Evolutionary conservation across 53 echinoderm and acorn worm species (phyloP).

Genomic region (Hippasteria phrygiana): DNA sequence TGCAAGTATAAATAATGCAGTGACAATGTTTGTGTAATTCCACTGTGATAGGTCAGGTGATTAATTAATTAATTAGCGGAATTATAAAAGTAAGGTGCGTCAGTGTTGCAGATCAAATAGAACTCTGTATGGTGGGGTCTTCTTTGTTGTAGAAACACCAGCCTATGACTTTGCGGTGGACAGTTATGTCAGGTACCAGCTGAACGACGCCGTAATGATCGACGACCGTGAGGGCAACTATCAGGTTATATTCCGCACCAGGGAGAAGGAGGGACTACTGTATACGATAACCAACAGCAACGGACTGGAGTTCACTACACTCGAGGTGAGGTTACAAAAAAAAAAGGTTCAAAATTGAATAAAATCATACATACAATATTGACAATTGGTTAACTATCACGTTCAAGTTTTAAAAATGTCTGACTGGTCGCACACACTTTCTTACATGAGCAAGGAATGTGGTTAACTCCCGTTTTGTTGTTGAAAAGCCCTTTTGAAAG

Average conservation of each 20-base stretch:
- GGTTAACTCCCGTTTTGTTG: too few species aligned
- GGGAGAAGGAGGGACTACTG: conserved; percentile 80
- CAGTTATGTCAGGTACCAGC: conserved; percentile 85
- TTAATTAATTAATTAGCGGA: too few species aligned
- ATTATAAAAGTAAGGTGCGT: too few species aligned
- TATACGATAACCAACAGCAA: conserved; percentile 88
- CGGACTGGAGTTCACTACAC: conserved; percentile 81
- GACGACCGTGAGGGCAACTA: conserved; percentile 77
- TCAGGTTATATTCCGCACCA: conserved; percentile 80
- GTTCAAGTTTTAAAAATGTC: too few species aligned
- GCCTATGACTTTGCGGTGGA: conserved; percentile 79
- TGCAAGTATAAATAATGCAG: too few species aligned
- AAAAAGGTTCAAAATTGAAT: not conserved
- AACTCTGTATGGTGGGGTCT: not conserved
- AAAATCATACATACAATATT: too few species aligned
- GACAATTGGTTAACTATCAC: too few species aligned
- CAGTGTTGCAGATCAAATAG: not conserved
- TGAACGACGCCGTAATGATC: conserved; percentile 31
- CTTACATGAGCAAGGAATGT: too few species aligned
- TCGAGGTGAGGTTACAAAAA: conserved; percentile 72
- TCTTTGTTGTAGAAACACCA: conserved; percentile 44
- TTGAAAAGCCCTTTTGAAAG: too few species aligned
- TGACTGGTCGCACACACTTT: too few species aligned
- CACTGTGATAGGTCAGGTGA: too few species aligned
- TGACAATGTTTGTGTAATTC: too few species aligned